Evolutionary conservation across 1,140 invertebrate genomes (phyloP).

Genomic region (Saccostrea glomerata): DNA sequence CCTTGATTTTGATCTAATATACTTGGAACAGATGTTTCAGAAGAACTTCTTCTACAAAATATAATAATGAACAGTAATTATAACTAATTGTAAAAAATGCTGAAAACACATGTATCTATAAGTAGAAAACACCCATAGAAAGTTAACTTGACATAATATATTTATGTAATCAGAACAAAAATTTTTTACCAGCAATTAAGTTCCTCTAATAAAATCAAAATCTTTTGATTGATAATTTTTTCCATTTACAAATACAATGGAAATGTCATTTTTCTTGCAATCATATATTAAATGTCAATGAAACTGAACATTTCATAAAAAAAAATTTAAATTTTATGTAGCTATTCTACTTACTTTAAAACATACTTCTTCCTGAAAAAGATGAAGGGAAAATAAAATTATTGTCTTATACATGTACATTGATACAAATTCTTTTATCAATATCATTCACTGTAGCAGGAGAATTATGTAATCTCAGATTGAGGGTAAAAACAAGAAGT

Average conservation of each 20-base stretch:
- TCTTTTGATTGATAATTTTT: background rate
- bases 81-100: background rate
- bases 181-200: background rate
- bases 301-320: too few relatives aligned
- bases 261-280: too few relatives aligned
- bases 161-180: background rate
- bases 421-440: too few relatives aligned
- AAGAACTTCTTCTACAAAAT: background rate
- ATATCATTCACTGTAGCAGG: too few relatives aligned
- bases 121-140: too few relatives aligned
- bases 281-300: too few relatives aligned
- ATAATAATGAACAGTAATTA: background rate
- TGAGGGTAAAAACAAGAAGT: too few relatives aligned
- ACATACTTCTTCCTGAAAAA: background rate
- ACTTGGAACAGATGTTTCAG: background rate
- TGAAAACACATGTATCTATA: background rate
- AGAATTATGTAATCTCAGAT: too few relatives aligned
- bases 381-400: background rate
- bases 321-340: background rate
- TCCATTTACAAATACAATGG: too few relatives aligned
- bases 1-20: background rate
- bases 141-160: too few relatives aligned
- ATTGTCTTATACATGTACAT: too few relatives aligned
- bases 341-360: background rate
- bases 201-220: background rate